phyloP scores from a whole-genome alignment of 1,140 invertebrate genomes.

The Pseudomyrmex flavicornis region DNA sequence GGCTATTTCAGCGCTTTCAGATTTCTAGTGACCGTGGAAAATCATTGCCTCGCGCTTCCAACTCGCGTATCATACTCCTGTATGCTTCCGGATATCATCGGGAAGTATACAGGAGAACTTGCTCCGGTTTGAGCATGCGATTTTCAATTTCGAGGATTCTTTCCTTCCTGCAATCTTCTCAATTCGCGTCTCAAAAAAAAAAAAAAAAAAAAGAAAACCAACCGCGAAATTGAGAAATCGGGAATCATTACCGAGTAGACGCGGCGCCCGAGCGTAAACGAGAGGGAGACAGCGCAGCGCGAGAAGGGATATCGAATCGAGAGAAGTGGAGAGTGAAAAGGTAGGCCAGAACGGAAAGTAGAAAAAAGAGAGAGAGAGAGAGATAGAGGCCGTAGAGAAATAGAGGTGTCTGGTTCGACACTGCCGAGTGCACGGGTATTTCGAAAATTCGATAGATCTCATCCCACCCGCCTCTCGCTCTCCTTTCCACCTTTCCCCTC shows the following conservation, averaged over 20 bases:
- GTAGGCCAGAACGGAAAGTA: slow-evolving; percentile 27
- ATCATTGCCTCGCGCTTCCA: slow-evolving; percentile 15
- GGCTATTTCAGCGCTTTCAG: slow-evolving; percentile 8
- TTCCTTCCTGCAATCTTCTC: background rate
- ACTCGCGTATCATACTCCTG: background rate
- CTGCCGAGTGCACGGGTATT: slow-evolving; percentile 73
- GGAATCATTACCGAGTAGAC: slow-evolving; percentile 35
- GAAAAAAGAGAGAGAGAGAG: slow-evolving; percentile 39
- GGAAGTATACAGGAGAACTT: background rate
- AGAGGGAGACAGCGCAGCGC: slow-evolving; percentile 44
- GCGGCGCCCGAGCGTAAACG: slow-evolving; percentile 39
- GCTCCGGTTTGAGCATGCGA: background rate
- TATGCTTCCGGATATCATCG: too few relatives aligned
- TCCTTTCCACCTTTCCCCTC: background rate
- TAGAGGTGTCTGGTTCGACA: slow-evolving; percentile 72
- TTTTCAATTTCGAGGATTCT: slow-evolving; percentile 31
- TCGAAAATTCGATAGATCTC: slow-evolving; percentile 79
- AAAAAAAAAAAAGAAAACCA: background rate
- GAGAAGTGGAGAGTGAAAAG: background rate
- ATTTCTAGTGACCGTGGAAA: slow-evolving; percentile 36
- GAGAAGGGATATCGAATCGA: slow-evolving; percentile 27
- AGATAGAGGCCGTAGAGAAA: slow-evolving; percentile 60
- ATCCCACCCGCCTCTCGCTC: background rate
- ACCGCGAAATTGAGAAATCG: slow-evolving; percentile 46
- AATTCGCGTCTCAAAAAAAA: background rate